Conservation (phyloP, 2,888 invertebrate species). For the Xylophagus ater region DNA sequence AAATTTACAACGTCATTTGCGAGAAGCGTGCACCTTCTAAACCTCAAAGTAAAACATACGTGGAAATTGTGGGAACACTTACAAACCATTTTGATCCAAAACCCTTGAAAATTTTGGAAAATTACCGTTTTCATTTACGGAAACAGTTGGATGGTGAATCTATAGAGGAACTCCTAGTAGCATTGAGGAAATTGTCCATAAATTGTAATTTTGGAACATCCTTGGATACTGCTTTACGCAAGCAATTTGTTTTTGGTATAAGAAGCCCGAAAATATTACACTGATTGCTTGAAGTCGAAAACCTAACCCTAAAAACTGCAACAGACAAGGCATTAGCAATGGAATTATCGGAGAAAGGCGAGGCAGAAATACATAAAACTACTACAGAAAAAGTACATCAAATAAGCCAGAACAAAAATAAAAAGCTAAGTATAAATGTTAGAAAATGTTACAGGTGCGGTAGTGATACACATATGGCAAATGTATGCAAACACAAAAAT, state of each 20-base stretch:
- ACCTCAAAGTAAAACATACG: constrained; percentile 1
- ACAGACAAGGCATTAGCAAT: constrained; percentile 21
- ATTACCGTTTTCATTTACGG: constrained; percentile 20
- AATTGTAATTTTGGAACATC: constrained; percentile 22
- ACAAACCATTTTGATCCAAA: constrained; percentile 13
- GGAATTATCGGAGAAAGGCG: constrained; percentile 21
- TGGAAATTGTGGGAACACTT: not conserved
- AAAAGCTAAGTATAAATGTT: too few species aligned
- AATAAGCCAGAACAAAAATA: too few species aligned
- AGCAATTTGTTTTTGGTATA: constrained; percentile 24
- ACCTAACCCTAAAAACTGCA: constrained; percentile 20
- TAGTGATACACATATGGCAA: too few species aligned
- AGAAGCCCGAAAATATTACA: constrained; percentile 20
- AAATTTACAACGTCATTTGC: too few species aligned
- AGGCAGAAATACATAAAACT: constrained; percentile 21
- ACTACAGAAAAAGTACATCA: too few species aligned
- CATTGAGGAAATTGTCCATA: constrained; percentile 18
- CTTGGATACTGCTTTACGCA: constrained; percentile 22
- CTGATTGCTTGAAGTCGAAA: constrained; percentile 21
- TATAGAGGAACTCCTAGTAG: constrained; percentile 19
- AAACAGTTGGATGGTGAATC: constrained; percentile 21
- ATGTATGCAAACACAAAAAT: too few species aligned
- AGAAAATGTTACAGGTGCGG: too few species aligned
- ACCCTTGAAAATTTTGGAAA: constrained; percentile 23
- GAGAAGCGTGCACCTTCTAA: constrained; percentile 1